Evolutionary conservation across 2,797 vertebrate genomes (phyloP).

Genomic region (Prunella strophiata): DNA sequence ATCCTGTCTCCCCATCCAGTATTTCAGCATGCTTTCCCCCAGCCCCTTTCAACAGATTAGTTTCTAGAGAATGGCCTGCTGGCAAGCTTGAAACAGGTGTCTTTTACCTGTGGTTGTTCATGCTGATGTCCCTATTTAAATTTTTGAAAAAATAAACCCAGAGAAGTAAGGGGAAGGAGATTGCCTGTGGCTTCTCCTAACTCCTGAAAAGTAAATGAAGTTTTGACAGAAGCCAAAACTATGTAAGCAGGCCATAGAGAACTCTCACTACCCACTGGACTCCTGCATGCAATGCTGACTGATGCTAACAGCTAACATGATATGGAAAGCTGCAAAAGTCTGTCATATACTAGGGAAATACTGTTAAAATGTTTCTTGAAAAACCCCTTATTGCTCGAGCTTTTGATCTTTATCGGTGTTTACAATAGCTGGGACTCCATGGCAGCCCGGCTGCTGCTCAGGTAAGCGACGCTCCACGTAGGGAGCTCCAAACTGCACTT

Average conservation of each 20-base stretch:
- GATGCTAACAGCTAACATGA: background rate
- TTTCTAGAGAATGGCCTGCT: background rate
- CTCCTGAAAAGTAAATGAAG: background rate
- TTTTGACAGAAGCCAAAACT: background rate
- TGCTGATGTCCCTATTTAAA: background rate
- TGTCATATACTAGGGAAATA: background rate
- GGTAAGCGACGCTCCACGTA: fast-evolving
- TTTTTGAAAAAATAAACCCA: background rate
- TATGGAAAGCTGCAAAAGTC: background rate
- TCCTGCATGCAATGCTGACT: background rate
- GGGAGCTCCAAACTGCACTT: background rate
- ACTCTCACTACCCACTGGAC: background rate
- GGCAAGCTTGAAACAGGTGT: background rate
- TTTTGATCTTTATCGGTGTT: background rate
- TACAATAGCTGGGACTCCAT: background rate
- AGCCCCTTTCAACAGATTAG: background rate
- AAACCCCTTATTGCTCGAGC: background rate
- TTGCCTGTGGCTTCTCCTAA: background rate
- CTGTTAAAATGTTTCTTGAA: background rate
- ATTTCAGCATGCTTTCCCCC: background rate
- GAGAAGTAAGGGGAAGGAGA: background rate
- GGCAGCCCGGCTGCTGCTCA: background rate
- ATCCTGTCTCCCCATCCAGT: background rate
- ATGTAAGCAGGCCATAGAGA: background rate
- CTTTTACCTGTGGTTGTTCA: background rate